These are phyloP conservation scores for Anguilla anguilla DNA, from an alignment of 2,797 vertebrate species.

Conservation along the genomic window DNA sequence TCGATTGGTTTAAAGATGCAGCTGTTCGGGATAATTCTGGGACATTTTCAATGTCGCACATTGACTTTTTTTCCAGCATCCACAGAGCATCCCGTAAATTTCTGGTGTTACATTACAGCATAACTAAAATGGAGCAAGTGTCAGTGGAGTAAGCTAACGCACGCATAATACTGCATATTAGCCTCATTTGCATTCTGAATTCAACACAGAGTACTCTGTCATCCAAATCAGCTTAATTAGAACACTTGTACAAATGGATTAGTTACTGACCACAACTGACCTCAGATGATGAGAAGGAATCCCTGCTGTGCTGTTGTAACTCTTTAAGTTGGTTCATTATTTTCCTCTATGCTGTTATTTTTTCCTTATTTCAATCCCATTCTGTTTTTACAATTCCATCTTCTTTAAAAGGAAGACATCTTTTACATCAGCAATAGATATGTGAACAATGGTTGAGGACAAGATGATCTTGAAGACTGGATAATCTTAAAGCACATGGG, in stretches of 20 bases:
- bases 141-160: not conserved
- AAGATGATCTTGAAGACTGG: not conserved
- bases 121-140: not conserved
- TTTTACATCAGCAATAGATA: not conserved
- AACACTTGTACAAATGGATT: constrained; percentile 51
- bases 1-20: not conserved
- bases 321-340: not conserved
- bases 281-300: constrained; percentile 37
- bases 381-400: not conserved
- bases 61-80: not conserved
- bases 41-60: not conserved
- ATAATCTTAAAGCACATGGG: not conserved
- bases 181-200: constrained; percentile 38
- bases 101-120: not conserved
- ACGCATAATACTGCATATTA: constrained; percentile 9
- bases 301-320: constrained; percentile 11
- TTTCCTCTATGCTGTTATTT: not conserved
- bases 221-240: constrained; percentile 51
- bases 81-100: not conserved
- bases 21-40: not conserved
- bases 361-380: not conserved
- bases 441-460: not conserved
- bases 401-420: not conserved
- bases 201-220: constrained; percentile 36
- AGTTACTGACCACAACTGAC: constrained; percentile 37